Percentiles rank a stretch among this genome's conserved stretches.
Conservation (phyloP, 2,888 invertebrate species). For the Branchinecta sandiegonensis region DNA sequence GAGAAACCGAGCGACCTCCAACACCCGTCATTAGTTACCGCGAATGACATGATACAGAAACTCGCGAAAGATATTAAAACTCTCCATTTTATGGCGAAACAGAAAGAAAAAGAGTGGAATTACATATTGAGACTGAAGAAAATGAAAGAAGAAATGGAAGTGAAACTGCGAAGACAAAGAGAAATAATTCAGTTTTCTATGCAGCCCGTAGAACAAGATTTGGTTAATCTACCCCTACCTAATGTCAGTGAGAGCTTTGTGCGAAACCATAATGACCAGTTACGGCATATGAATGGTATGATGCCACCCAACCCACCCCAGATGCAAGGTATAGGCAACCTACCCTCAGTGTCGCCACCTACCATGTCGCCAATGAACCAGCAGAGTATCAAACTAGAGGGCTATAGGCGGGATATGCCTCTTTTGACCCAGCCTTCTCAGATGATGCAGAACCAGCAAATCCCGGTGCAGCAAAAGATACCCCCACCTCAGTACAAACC, state of each 20-base stretch:
- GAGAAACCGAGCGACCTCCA: constrained; percentile 5
- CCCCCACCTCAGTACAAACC: constrained; percentile 12
- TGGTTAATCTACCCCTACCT: background rate
- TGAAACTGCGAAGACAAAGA: constrained; percentile 30
- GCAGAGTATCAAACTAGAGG: background rate
- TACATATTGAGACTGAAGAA: constrained; percentile 64
- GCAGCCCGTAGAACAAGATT: constrained; percentile 14
- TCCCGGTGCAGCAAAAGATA: constrained; percentile 2
- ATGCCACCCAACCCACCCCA: background rate
- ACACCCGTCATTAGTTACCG: background rate
- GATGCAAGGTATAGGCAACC: constrained; percentile 8
- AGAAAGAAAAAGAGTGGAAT: constrained; percentile 76
- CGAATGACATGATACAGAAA: constrained; percentile 14
- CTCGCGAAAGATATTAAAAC: constrained; percentile 41
- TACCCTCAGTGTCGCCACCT: constrained; percentile 9
- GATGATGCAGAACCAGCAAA: background rate
- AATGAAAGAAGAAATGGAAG: constrained; percentile 63
- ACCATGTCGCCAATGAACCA: constrained; percentile 1
- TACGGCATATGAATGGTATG: constrained; percentile 14
- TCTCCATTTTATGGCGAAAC: constrained; percentile 54
- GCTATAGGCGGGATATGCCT: constrained; percentile 12
- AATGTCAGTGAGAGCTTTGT: background rate
- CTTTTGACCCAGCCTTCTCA: background rate
- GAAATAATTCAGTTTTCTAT: constrained; percentile 12
- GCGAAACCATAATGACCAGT: background rate